Conservation (phyloP, 2,113 vertebrate species). For the Opisthocomus hoazin region DNA sequence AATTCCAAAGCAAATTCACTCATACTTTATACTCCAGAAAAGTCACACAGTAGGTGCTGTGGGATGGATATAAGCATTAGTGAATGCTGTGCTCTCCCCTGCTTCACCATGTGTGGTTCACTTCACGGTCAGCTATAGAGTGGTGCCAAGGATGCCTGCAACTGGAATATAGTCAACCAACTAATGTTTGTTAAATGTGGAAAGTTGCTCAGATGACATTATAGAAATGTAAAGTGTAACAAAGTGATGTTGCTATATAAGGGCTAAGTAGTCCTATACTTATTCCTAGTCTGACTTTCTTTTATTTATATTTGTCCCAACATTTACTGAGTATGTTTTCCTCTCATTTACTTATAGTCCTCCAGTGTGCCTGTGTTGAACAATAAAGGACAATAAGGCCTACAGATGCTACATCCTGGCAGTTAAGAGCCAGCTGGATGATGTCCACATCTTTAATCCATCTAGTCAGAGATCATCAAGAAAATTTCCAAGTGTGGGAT, state of each 20-base stretch:
- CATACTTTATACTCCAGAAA: background rate
- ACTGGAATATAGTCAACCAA: background rate
- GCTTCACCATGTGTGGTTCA: background rate
- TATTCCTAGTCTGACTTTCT: background rate
- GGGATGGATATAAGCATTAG: background rate
- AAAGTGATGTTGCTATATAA: background rate
- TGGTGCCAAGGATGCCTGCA: background rate
- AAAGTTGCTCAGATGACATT: background rate
- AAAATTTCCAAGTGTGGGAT: background rate
- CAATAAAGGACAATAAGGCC: background rate
- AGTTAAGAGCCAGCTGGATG: conserved; percentile 9
- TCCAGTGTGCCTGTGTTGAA: background rate
- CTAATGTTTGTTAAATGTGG: background rate
- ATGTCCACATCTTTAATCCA: background rate
- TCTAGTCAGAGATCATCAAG: background rate
- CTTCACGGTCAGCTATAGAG: background rate
- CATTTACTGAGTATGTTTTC: background rate
- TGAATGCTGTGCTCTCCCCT: background rate
- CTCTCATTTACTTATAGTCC: background rate
- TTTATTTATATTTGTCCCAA: background rate
- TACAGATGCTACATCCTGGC: background rate
- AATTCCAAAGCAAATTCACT: background rate
- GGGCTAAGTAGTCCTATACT: background rate
- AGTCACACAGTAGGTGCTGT: background rate
- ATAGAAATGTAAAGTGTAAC: background rate